Percentiles rank a stretch among this genome's conserved stretches.
Evolutionary conservation across 2,888 invertebrate genomes (phyloP).

Genomic region (Heliconius charithonia): DNA sequence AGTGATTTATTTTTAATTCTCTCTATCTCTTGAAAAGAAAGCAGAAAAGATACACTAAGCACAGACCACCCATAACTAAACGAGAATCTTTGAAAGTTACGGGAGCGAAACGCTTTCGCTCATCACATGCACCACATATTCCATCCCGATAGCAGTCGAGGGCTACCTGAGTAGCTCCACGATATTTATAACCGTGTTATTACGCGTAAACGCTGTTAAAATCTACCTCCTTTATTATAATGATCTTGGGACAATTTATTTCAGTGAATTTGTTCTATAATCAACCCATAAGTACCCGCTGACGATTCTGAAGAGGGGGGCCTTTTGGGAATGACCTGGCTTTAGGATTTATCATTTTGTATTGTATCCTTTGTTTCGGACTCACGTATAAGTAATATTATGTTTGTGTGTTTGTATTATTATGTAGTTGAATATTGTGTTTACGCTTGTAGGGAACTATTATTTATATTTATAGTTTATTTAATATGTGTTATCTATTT

Average conservation of each 20-base stretch:
- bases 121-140: constrained; percentile 49
- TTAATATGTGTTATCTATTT: too few species aligned
- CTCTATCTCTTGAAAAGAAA: neutral
- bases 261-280: constrained; percentile 34
- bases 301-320: constrained; percentile 3
- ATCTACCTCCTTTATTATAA: constrained; percentile 72
- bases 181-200: constrained; percentile 79
- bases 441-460: too few species aligned
- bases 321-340: neutral
- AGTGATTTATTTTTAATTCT: too few species aligned
- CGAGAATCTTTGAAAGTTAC: neutral
- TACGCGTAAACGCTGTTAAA: constrained; percentile 75
- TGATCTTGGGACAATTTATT: constrained; percentile 60
- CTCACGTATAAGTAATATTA: neutral
- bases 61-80: neutral
- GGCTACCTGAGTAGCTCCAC: constrained; percentile 64
- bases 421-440: neutral
- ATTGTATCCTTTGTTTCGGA: neutral
- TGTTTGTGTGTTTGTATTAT: neutral
- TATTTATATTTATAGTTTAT: too few species aligned
- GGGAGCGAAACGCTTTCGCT: constrained; percentile 28
- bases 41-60: neutral
- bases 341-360: neutral
- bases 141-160: constrained; percentile 44
- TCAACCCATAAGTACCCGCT: constrained; percentile 20